phyloP scores from a whole-genome alignment of 2,797 vertebrate species.

The Sebastes vulpes region DNA sequence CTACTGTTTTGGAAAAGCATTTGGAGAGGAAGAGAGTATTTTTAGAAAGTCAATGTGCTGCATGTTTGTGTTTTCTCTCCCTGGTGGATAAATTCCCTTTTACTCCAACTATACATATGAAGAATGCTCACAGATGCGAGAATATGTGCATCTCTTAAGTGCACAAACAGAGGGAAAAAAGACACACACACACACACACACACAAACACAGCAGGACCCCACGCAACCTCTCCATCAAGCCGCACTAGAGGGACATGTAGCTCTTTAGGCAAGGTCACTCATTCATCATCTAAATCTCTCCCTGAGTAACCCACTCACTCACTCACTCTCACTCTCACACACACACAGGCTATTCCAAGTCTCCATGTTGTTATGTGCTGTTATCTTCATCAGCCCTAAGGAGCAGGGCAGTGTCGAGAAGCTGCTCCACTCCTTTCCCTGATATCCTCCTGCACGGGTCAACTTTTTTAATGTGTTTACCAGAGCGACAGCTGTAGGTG shows the following conservation, averaged over 20 bases:
- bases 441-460: conserved; percentile 44
- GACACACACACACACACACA: neutral
- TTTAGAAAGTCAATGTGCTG: conserved; percentile 65
- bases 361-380: conserved; percentile 37
- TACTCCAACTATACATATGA: conserved; percentile 54
- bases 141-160: conserved; percentile 46
- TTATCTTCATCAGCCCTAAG: conserved; percentile 69
- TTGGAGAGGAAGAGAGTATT: conserved; percentile 62
- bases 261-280: conserved; percentile 80
- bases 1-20: conserved; percentile 53
- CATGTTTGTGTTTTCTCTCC: conserved; percentile 59
- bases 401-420: conserved; percentile 34
- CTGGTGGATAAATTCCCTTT: conserved; percentile 60
- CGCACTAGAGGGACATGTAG: conserved; percentile 59
- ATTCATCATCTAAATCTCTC: conserved; percentile 77
- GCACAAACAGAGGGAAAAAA: conserved; percentile 28
- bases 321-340: neutral
- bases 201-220: conserved; percentile 51
- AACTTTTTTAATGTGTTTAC: conserved; percentile 36
- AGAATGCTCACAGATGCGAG: conserved; percentile 53
- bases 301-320: conserved; percentile 25
- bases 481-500: conserved; percentile 34
- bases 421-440: conserved; percentile 21
- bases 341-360: conserved; percentile 6
- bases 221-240: conserved; percentile 62